Evolutionary conservation across 2,113 vertebrate species (phyloP), one percentile per base, ranked within the genome.

Genomic region (Chlamydotis undulata): DNA sequence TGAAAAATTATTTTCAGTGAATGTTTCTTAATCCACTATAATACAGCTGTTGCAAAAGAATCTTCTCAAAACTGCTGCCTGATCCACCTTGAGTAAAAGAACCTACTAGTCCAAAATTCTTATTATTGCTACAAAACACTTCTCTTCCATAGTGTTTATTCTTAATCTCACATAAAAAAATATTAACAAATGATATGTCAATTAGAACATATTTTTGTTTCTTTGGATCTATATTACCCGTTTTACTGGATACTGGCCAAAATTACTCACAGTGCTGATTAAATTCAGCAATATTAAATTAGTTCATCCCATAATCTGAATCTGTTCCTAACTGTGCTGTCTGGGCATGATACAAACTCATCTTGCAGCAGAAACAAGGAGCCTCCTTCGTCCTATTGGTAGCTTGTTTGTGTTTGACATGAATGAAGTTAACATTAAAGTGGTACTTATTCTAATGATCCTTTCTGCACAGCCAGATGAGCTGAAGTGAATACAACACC

Each of bases 11-110:
- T 67, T 83, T 92, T 50, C 75, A 89, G 89, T 80, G n/a, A 92
- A 57, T 5, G 1, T 57, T 92, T 91, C 74, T 95, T 83, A 90
- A 83, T 65, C 59, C 68, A 64, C 67, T 91, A 82, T 84, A 80
- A 88, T 53, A 90, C 60, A 75, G 26, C 43, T 79, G 43, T 50
- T 82, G 49, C 52, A 83, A 95, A 96, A 97, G 43, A 80, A 92
- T 83, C 94, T 94, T 96, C 96, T 96, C 94, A 93, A 96, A 97
- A 96, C 90, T 93, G 92, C 89, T 94, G 77, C 92, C 92, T 87
- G 90, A 91, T 83, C 63, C 31, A 82, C 77, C 53, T 87, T n/a
- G 13, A 93, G 39, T 74, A 91, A 43, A 70, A 95, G 91, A 95
- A 94, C 78, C 91, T 57, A 76, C 52, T n/a, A 59, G 47, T 57